A percentile compares a stretch with the other conserved stretches of the same genome.
These are phyloP conservation scores for Chascanopsetta lugubris DNA, from an alignment of 2,113 vertebrate species.

Conservation along the genomic window DNA sequence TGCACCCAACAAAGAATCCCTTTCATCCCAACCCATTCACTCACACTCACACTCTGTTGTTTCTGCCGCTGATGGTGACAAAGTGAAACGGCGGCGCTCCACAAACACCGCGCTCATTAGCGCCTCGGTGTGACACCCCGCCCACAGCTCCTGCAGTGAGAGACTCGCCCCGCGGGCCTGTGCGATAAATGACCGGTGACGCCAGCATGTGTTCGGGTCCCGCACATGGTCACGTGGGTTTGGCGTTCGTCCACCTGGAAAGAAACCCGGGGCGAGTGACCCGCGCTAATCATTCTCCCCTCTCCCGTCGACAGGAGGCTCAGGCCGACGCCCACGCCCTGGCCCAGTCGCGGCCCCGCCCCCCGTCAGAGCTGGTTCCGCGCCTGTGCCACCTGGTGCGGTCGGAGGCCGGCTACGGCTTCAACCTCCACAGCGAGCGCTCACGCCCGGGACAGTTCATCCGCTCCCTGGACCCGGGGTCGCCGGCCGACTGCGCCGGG, in stretches of 20 bases:
- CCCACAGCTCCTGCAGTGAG: background rate
- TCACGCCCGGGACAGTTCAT: conserved; percentile 94
- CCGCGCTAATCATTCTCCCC: no score
- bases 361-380: conserved; percentile 82
- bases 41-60: background rate
- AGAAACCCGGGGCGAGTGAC: background rate
- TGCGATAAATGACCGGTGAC: background rate
- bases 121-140: background rate
- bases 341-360: conserved; percentile 16
- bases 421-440: conserved; percentile 97
- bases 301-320: background rate
- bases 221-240: conserved; percentile 4
- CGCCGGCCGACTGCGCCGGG: conserved; percentile 86
- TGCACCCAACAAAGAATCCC: background rate
- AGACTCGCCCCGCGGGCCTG: background rate
- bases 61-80: background rate
- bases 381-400: conserved; percentile 92
- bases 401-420: conserved; percentile 90
- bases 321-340: conserved; percentile 63
- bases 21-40: background rate
- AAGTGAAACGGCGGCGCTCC: background rate
- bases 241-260: no score
- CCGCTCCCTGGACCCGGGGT: conserved; percentile 91
- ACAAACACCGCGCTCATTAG: background rate
- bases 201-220: background rate